Percentiles rank a stretch among this genome's conserved stretches.
These are phyloP conservation scores for Eristalis tenax DNA, from an alignment of 2,888 invertebrate species.

Conservation along the genomic window DNA sequence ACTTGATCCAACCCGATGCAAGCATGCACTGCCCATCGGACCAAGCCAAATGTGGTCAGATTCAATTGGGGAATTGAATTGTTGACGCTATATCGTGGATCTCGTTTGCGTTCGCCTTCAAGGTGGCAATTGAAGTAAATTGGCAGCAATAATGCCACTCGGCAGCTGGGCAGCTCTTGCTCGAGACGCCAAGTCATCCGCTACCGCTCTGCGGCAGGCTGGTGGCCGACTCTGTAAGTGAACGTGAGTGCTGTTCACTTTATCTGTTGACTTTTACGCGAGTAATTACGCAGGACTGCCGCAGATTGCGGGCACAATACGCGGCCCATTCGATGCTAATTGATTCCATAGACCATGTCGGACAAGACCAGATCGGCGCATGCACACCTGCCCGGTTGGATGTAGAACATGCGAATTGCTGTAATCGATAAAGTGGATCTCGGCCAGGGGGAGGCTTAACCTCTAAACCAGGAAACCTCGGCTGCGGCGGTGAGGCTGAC, in stretches of 20 bases:
- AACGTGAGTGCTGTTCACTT: slow-evolving; percentile 18
- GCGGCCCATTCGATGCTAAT: slow-evolving; percentile 39
- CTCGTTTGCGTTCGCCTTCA: slow-evolving; percentile 61
- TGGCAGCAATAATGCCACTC: slow-evolving; percentile 55
- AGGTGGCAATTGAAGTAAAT: slow-evolving; percentile 71
- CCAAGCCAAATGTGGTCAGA: slow-evolving; percentile 53
- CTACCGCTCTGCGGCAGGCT: neutral
- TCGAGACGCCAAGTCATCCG: neutral
- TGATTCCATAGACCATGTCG: slow-evolving; percentile 24
- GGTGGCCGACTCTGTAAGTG: neutral
- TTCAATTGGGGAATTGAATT: slow-evolving; percentile 70
- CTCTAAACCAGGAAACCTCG: slow-evolving; percentile 16
- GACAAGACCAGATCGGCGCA: slow-evolving; percentile 3
- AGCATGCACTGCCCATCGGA: neutral
- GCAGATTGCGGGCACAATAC: slow-evolving; percentile 6
- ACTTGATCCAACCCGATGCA: slow-evolving; percentile 24
- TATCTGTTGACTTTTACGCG: slow-evolving; percentile 45
- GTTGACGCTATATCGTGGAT: slow-evolving; percentile 66
- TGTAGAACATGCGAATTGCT: slow-evolving; percentile 31
- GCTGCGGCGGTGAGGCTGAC: neutral
- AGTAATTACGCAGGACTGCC: slow-evolving; percentile 42
- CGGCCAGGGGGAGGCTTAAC: slow-evolving; percentile 11
- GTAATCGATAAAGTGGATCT: neutral
- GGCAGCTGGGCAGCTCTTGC: neutral
- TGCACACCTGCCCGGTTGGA: slow-evolving; percentile 34